Evolutionary conservation across 1,140 invertebrate genomes (phyloP), one percentile per base, ranked within the genome.

Genomic region (Bombus pascuorum): DNA sequence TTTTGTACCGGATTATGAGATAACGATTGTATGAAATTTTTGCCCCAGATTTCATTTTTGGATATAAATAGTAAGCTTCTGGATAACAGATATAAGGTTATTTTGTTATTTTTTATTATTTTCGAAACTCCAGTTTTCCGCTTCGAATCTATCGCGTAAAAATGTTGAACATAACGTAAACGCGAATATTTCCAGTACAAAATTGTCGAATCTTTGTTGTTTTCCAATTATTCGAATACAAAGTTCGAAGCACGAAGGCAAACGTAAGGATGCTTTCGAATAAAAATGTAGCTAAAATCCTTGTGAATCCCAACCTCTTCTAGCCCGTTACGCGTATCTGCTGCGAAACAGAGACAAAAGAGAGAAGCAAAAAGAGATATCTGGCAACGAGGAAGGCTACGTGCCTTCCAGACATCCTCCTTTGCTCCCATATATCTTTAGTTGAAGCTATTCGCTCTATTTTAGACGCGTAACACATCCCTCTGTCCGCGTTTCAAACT

Each of bases 221-320:
- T 32, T 2, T 25, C 13, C 34, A 28, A 34, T 39, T 39, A 32
- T 0, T 39, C 57, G 3, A 18, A 22, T 66, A 53, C 15, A 15
- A 75, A 34, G n/a, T 37, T 65, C 39, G 37, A 65, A 0, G 13
- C 13, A 32, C 25, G 44, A 66, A 39, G 25, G 15, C 22, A 42
- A 76, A 77, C 62, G 18, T 32, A 3, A n/a, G 10, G 18, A 62
- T 15, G n/a, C n/a, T 72, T 72, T 44, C 53, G 32, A 84, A 79
- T 84, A 78, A 78, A 71, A 70, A 83, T 57, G 28, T 47, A 42
- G 22, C 65, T 47, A 28, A 83, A 77, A 78, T 84, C 37, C 75
- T 57, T 32, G 37, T 37, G 70, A 78, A 84, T 84, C 25, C 42
- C 39, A 8, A 13, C 13, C n/a, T 28, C 39, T 47, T 47, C 37